A percentile compares a stretch with the other conserved stretches of the same genome.
Conservation (phyloP, 2,113 vertebrate species). For the Rhadina sibilatrix region DNA sequence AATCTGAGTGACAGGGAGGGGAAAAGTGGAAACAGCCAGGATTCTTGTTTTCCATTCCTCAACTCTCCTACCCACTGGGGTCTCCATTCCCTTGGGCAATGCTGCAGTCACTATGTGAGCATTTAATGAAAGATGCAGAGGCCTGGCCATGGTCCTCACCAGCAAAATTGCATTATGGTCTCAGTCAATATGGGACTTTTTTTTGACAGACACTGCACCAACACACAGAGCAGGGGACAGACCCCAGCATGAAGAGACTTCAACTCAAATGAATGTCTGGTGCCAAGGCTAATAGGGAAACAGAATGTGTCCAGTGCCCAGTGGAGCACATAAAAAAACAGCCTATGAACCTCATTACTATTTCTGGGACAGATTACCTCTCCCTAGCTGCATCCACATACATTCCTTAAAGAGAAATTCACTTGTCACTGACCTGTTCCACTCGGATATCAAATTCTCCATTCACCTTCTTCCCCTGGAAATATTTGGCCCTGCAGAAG, state of each 20-base stretch:
- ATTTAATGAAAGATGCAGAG: not conserved
- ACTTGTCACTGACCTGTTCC: conserved; percentile 86
- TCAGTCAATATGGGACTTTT: not conserved
- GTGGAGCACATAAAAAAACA: not conserved
- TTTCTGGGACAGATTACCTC: not conserved
- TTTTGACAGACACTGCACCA: not conserved
- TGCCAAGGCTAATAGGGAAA: not conserved
- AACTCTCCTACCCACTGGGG: accelerated
- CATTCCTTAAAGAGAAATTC: not conserved
- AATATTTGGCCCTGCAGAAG: conserved; percentile 88
- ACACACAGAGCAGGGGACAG: not conserved
- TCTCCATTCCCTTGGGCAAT: not conserved
- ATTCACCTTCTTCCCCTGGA: conserved; percentile 91
- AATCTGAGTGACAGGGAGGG: not conserved
- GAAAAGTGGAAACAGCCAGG: not conserved
- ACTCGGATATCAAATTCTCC: conserved; percentile 93
- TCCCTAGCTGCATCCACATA: not conserved
- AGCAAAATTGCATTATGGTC: accelerated
- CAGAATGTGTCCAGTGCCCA: not conserved
- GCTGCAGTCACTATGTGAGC: not conserved
- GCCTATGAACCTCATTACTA: not conserved
- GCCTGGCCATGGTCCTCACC: not conserved
- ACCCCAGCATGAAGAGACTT: not conserved
- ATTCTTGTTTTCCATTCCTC: not conserved
- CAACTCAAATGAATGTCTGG: not conserved